These are phyloP conservation scores for Macrocentrus cingulum DNA, from an alignment of 1,140 invertebrate species.

Conservation along the genomic window DNA sequence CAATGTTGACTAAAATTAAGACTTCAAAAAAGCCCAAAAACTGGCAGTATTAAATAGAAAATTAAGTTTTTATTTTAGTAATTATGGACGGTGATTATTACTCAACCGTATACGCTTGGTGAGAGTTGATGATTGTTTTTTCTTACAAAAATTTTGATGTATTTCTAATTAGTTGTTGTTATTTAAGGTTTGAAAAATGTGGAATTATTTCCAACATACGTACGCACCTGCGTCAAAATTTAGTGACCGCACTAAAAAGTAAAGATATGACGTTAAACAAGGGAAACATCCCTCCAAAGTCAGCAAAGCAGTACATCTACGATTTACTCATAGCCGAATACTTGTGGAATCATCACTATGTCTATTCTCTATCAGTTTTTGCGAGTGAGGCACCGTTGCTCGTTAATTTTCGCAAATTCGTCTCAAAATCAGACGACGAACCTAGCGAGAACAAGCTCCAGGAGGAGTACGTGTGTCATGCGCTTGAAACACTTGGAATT, in stretches of 20 bases:
- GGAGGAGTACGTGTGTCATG: constrained; percentile 49
- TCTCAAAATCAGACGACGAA: constrained; percentile 26
- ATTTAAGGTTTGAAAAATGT: constrained; percentile 52
- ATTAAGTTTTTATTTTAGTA: not conserved
- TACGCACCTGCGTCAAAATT: constrained; percentile 52
- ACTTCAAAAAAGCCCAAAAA: not conserved
- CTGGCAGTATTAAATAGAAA: not conserved
- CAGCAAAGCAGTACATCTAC: constrained; percentile 54
- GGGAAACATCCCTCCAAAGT: constrained; percentile 35
- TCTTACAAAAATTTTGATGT: constrained; percentile 7
- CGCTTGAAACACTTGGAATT: constrained; percentile 52
- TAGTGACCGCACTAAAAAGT: constrained; percentile 50
- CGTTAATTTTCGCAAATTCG: constrained; percentile 46
- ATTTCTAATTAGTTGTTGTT: constrained; percentile 9
- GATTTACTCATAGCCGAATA: constrained; percentile 56
- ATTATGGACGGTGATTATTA: constrained; percentile 25
- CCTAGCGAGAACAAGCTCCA: constrained; percentile 40
- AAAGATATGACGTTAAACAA: constrained; percentile 43
- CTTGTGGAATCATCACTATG: constrained; percentile 52
- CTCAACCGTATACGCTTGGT: constrained; percentile 25
- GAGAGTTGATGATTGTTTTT: constrained; percentile 7
- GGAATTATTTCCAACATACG: constrained; percentile 55
- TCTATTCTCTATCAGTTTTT: constrained; percentile 53
- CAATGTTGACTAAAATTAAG: not conserved
- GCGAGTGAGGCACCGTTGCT: constrained; percentile 54